These are phyloP conservation scores for Miltochrista miniata DNA, from an alignment of 2,888 invertebrate species.

Conservation along the genomic window DNA sequence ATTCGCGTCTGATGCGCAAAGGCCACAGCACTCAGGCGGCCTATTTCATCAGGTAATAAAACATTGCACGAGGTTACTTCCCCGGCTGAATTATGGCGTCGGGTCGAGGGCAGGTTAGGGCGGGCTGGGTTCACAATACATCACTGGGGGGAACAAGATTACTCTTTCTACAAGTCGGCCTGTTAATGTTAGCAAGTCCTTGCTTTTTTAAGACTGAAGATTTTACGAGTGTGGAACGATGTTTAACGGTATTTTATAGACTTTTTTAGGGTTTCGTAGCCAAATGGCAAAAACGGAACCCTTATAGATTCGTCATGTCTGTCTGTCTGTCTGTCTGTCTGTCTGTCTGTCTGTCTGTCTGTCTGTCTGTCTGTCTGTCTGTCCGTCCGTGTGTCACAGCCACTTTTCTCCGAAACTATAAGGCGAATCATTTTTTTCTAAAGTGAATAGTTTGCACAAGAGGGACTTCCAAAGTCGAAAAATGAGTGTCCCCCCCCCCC, in stretches of 20 bases:
- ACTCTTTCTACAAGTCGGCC: slow-evolving; percentile 40
- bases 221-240: slow-evolving; percentile 6
- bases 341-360: too few species aligned
- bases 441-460: too few species aligned
- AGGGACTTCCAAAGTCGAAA: too few species aligned
- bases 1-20: slow-evolving; percentile 45
- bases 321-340: too few species aligned
- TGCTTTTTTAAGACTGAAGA: slow-evolving; percentile 5
- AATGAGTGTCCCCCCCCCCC: too few species aligned
- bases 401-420: too few species aligned
- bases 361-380: too few species aligned
- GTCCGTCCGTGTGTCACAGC: too few species aligned
- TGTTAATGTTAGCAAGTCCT: slow-evolving; percentile 8
- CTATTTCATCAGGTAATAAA: slow-evolving; percentile 75
- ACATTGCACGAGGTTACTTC: slow-evolving; percentile 64
- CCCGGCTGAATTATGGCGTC: slow-evolving; percentile 63
- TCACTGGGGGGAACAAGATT: slow-evolving; percentile 50
- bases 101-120: slow-evolving; percentile 52
- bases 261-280: too few species aligned
- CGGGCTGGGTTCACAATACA: slow-evolving; percentile 52
- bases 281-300: too few species aligned
- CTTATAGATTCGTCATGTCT: too few species aligned
- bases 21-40: slow-evolving; percentile 47
- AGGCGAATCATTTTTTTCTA: too few species aligned
- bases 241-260: background rate